These are phyloP conservation scores for Ptychoptera contaminata DNA, from an alignment of 2,888 invertebrate species.

Conservation along the genomic window DNA sequence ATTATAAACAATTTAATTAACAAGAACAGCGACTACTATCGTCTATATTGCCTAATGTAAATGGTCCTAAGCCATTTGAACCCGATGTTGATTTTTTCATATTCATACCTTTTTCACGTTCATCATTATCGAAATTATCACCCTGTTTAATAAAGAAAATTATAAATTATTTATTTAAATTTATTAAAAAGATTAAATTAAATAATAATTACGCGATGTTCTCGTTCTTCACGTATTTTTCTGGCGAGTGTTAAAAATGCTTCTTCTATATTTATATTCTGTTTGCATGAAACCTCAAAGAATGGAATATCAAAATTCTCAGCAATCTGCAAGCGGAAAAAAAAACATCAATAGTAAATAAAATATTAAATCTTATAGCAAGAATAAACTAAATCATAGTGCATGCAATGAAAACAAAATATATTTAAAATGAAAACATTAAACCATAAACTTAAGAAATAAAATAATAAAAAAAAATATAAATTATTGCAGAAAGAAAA, in stretches of 20 bases:
- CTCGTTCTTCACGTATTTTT: conserved; percentile 67
- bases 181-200: background rate
- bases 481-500: too few relatives aligned
- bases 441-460: too few relatives aligned
- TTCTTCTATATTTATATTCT: conserved; percentile 70
- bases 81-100: conserved; percentile 29
- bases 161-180: background rate
- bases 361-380: too few relatives aligned
- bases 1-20: conserved; percentile 16
- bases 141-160: conserved; percentile 19
- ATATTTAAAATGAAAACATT: too few relatives aligned
- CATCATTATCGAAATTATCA: conserved; percentile 32
- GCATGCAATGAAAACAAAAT: too few relatives aligned
- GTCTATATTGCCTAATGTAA: conserved; percentile 27
- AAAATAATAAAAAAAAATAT: too few relatives aligned
- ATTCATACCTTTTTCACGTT: conserved; percentile 22
- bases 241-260: conserved; percentile 66
- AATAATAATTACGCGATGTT: conserved; percentile 43
- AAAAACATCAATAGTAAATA: background rate
- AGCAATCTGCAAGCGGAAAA: conserved; percentile 47
- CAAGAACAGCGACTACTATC: conserved; percentile 31
- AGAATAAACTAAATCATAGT: too few relatives aligned
- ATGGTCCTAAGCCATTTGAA: conserved; percentile 25
- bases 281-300: conserved; percentile 78
- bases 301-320: conserved; percentile 80